phyloP scores from a whole-genome alignment of 2,888 invertebrate species.

The Branchipolynoe longqiensis region DNA sequence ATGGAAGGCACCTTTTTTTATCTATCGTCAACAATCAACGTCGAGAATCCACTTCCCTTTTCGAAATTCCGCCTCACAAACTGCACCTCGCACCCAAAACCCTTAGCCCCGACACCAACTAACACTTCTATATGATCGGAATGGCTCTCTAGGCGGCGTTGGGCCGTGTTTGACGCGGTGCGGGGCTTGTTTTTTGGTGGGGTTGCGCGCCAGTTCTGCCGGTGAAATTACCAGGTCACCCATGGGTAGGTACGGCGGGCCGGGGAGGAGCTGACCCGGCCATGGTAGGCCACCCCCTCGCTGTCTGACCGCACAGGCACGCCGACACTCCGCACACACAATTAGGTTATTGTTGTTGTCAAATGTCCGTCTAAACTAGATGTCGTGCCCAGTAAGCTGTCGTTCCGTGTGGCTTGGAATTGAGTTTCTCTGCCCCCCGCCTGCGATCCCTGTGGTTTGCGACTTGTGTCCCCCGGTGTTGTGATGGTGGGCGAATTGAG shows the following conservation, averaged over 20 bases:
- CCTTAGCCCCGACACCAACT: not conserved
- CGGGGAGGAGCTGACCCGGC: no score
- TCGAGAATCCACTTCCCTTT: conserved; percentile 19
- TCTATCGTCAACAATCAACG: conserved; percentile 38
- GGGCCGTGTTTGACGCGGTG: not conserved
- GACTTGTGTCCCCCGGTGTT: no score
- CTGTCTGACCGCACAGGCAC: no score
- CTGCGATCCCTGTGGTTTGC: no score
- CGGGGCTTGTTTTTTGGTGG: conserved; percentile 14
- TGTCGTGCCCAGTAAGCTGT: no score
- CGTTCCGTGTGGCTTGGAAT: no score
- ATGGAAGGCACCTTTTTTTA: conserved; percentile 43
- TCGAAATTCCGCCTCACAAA: not conserved
- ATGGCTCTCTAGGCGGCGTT: not conserved
- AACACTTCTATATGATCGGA: not conserved
- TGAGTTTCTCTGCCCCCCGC: no score
- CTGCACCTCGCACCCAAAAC: not conserved
- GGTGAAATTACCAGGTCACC: conserved; percentile 47
- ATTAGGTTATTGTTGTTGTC: no score
- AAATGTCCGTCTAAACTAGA: no score
- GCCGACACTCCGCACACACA: no score
- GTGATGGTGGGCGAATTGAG: no score
- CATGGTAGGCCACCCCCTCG: no score
- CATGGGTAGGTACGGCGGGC: not conserved
- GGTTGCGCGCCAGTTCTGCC: not conserved